Conservation (phyloP, 2,888 invertebrate species). For the Rhyacophila evoluta region DNA sequence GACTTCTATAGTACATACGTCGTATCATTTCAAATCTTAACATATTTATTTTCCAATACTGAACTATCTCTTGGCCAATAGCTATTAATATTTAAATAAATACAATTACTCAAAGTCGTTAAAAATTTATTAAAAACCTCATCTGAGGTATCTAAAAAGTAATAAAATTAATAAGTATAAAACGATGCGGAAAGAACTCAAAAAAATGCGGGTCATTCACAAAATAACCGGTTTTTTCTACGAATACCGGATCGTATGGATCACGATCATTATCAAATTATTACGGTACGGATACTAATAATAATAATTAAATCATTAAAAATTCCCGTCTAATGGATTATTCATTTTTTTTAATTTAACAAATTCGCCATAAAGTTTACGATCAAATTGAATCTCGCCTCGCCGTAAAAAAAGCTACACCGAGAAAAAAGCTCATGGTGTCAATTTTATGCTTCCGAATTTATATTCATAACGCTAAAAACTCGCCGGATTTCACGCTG, state of each 20-base stretch:
- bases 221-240: slow-evolving; percentile 1
- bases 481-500: not conserved
- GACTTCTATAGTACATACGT: no score
- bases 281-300: not conserved
- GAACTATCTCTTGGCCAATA: not conserved
- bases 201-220: not conserved
- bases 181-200: not conserved
- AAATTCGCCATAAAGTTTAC: slow-evolving; percentile 2
- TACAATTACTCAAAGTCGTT: not conserved
- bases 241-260: not conserved
- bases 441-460: not conserved
- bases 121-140: not conserved
- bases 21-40: no score
- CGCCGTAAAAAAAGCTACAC: not conserved
- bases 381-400: slow-evolving; percentile 10
- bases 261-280: not conserved
- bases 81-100: not conserved
- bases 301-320: slow-evolving; percentile 22
- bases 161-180: not conserved
- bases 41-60: not conserved
- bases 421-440: not conserved
- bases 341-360: slow-evolving; percentile 11
- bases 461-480: not conserved
- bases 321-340: not conserved
- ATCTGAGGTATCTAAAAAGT: not conserved